phyloP scores from a whole-genome alignment of 2,113 vertebrate genomes.

The Penelope pileata region DNA sequence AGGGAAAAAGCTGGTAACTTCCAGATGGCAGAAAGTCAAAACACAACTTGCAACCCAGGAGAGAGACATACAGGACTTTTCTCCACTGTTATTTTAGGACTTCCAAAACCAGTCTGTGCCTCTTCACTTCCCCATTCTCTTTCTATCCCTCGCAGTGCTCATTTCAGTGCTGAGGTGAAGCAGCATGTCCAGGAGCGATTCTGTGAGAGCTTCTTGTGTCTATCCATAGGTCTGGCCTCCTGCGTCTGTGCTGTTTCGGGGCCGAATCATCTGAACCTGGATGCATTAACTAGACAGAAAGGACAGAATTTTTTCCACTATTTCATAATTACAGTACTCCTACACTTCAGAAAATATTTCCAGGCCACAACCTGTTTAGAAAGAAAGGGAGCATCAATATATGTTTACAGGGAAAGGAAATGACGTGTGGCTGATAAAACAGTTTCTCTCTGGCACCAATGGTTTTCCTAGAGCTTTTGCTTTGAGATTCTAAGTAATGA shows the following conservation, averaged over 20 bases:
- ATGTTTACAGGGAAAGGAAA: neutral
- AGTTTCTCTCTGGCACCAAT: neutral
- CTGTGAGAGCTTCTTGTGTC: neutral
- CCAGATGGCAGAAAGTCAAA: neutral
- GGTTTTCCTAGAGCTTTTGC: neutral
- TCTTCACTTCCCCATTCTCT: neutral
- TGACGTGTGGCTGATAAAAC: neutral
- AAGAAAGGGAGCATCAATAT: neutral
- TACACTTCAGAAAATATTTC: neutral
- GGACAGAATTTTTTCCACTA: neutral
- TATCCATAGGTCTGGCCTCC: neutral
- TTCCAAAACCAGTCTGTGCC: neutral
- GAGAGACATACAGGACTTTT: neutral
- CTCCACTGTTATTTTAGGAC: neutral
- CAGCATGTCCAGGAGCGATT: neutral
- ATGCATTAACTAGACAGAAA: neutral
- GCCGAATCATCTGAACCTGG: neutral
- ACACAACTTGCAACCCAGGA: neutral
- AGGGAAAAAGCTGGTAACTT: neutral
- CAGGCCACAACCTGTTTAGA: neutral
- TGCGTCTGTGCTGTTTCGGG: neutral
- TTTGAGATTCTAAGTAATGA: neutral
- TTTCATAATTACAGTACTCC: neutral
- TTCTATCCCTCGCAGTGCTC: neutral
- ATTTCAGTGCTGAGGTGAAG: slow-evolving; percentile 1